Evolutionary conservation across 1,140 invertebrate genomes (phyloP).

Genomic region (Drosophila sp.): DNA sequence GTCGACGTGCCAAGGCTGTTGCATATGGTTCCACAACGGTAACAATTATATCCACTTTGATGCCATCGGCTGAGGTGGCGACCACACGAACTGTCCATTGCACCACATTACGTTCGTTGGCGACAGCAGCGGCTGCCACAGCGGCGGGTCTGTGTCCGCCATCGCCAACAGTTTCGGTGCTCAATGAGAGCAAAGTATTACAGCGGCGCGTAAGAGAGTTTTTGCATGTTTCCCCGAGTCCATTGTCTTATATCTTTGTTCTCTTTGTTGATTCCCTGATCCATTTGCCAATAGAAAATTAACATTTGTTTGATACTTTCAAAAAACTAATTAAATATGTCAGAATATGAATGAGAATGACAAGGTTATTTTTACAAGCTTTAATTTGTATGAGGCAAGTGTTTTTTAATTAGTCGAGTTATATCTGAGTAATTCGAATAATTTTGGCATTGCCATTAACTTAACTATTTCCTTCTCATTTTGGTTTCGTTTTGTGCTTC

Average conservation of each 20-base stretch:
- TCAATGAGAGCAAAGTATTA: constrained; percentile 89
- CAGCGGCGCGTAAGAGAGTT: constrained; percentile 91
- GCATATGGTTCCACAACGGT: constrained; percentile 59
- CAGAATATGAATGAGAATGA: too few relatives aligned
- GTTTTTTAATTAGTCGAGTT: too few relatives aligned
- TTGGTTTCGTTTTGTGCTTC: too few relatives aligned
- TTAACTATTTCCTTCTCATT: too few relatives aligned
- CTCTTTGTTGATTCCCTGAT: too few relatives aligned
- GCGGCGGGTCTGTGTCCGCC: constrained; percentile 56
- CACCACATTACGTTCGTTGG: constrained; percentile 61
- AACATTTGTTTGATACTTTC: too few relatives aligned
- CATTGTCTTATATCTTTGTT: neutral
- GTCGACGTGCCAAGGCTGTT: constrained; percentile 54
- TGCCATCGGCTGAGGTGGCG: constrained; percentile 49
- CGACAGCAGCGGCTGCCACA: constrained; percentile 61
- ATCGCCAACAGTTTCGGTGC: constrained; percentile 82
- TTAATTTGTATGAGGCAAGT: too few relatives aligned
- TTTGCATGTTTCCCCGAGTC: constrained; percentile 3
- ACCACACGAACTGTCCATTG: constrained; percentile 63
- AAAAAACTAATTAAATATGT: too few relatives aligned
- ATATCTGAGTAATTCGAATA: too few relatives aligned
- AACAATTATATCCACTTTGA: constrained; percentile 53
- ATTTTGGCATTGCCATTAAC: too few relatives aligned
- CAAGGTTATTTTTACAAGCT: too few relatives aligned
- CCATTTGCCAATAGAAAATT: too few relatives aligned